Evolutionary conservation across 2,888 invertebrate species (phyloP), one percentile per base, ranked within the genome.

Genomic region (Dryomyza anilis): DNA sequence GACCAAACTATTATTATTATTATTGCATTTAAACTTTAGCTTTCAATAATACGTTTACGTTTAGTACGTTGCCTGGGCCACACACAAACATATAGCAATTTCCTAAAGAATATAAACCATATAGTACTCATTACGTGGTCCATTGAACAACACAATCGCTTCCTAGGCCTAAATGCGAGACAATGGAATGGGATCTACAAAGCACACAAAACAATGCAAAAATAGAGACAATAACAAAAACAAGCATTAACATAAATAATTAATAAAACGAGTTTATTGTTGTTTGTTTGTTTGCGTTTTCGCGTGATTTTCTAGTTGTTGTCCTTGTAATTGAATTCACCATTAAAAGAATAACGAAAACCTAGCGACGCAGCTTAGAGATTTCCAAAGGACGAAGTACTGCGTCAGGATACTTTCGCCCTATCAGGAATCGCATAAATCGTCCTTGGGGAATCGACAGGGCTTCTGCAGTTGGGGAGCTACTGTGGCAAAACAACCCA

Each of bases 341-440:
- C 61, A 56, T 60, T 55, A 27, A 48, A 63, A 66, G 59, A 60
- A 65, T 46, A 46, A 30, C 21, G 50, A 55, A 55, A 36, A 23
- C 21, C 23, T 36, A 14, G 25, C 25, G 23, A 25, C 23, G 39
- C 14, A 21, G 21, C 48, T 5, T 2, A 43, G 43, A 43, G n/a
- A 43, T 19, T 16, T 19, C 5, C 7, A 48, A 12, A n/a, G 50
- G 50, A 50, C 50, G 50, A 10, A n/a, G n/a, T n/a, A n/a, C 19
- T 12, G 12, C n/a, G 27, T n/a, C 64, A 65, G 68, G 63, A 67
- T 60, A 63, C 64, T 55, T 52, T 57, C 56, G 45, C 27, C 50
- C 68, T 75, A 77, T 77, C 76, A 71, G 67, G 68, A 73, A 76
- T 77, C 76, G 74, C 74, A 77, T 76, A 76, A 77, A 76, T 76